Conservation (phyloP, 2,888 invertebrate species). For the Drosophila crucigera region DNA sequence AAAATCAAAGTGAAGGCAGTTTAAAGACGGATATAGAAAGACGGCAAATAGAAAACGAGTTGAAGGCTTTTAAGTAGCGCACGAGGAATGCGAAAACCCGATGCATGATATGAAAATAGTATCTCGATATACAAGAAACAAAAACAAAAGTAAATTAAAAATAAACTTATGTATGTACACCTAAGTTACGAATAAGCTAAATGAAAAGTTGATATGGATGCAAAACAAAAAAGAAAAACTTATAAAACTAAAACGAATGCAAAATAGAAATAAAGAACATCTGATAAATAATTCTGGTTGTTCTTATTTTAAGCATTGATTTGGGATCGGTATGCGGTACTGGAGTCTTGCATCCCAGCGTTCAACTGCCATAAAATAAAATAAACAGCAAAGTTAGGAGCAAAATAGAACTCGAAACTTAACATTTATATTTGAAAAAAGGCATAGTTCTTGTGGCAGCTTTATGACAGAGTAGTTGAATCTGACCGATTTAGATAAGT, state of each 20-base stretch:
- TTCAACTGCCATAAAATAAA: too few species aligned
- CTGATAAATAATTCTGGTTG: slow-evolving; percentile 36
- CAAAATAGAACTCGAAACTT: too few species aligned
- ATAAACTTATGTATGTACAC: slow-evolving; percentile 69
- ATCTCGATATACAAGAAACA: slow-evolving; percentile 51
- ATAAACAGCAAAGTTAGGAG: too few species aligned
- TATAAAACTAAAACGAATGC: slow-evolving; percentile 69
- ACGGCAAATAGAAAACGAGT: slow-evolving; percentile 25
- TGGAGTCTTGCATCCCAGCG: too few species aligned
- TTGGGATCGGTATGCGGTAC: too few species aligned
- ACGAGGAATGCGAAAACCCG: slow-evolving; percentile 21
- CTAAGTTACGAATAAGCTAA: slow-evolving; percentile 72
- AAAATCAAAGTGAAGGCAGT: slow-evolving; percentile 8
- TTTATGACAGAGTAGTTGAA: too few species aligned
- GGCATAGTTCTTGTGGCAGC: not conserved
- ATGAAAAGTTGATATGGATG: slow-evolving; percentile 69
- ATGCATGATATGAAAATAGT: slow-evolving; percentile 32
- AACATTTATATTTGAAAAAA: not conserved
- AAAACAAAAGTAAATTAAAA: slow-evolving; percentile 26
- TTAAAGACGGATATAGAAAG: slow-evolving; percentile 6
- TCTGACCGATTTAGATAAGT: too few species aligned
- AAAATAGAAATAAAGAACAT: slow-evolving; percentile 70
- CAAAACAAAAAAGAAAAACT: slow-evolving; percentile 41
- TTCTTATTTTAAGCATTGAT: not conserved
- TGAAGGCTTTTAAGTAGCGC: slow-evolving; percentile 63